Evolutionary conservation across 2,113 vertebrate genomes (phyloP), one percentile per base, ranked within the genome.

Genomic region (Myiopsitta monachus): DNA sequence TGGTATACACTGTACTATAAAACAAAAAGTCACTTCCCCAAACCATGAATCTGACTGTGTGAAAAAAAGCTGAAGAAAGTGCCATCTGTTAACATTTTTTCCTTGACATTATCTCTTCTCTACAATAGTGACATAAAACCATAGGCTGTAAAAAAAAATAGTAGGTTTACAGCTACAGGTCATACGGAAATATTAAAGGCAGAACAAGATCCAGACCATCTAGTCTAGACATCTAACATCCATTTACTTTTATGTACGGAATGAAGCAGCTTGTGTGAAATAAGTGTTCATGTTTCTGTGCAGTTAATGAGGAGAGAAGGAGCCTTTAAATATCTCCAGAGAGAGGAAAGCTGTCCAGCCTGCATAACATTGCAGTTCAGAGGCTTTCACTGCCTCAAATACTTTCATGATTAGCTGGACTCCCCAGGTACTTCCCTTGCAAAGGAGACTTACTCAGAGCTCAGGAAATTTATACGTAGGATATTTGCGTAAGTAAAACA

Each of bases 211-310:
- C 55, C 69, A 63, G 51, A 78, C 23, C 31, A 7, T 17, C 33
- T 36, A 70, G 63, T 75, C 64, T 13, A 33, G 33, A 16, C 55
- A 44, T 87, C 79, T 43, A 79, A 81, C 1, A 2, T 31, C 46
- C 86, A 88, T 94, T 87, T 90, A 68, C n/a, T 94, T 96, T 92
- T 87, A 88, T 78, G 52, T 61, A 59, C 24, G 21, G 80, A 67
- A 55, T 22, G 46, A 90, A 86, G 68, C 54, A 83, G 38, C 11
- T 30, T 72, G 26, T 74, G 76, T 93, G 91, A 92, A 92, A 78
- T 77, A 44, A 80, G 7, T 39, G 39, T 41, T 88, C 11, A 0
- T 80, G n/a, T 52, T 76, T 77, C 63, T 62, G 4, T 36, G 19
- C 17, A 52, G 44, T 44, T 78, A 83, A 83, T 66, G 43, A 38